These are phyloP conservation scores for Cecidostiba fungosa DNA, from an alignment of 2,888 invertebrate genomes.

Conservation along the genomic window DNA sequence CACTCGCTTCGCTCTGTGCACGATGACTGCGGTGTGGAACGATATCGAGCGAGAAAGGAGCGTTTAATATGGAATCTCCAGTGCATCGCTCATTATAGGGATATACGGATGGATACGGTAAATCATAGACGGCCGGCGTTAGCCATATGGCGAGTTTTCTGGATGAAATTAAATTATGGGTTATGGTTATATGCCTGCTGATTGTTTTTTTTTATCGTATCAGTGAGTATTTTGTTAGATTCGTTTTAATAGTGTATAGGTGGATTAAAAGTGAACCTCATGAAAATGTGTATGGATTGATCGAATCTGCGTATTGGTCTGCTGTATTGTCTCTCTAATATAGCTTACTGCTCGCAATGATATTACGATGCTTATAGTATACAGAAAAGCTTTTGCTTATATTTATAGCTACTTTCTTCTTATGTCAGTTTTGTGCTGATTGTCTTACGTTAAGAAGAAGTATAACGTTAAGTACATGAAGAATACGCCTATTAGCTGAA, in stretches of 20 bases:
- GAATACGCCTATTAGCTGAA: background rate
- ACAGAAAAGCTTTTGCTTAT: background rate
- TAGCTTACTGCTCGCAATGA: background rate
- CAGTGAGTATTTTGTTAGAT: no score
- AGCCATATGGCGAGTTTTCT: background rate
- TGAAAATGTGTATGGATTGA: background rate
- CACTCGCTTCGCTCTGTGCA: background rate
- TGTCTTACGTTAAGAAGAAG: background rate
- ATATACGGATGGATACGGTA: background rate
- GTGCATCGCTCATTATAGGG: background rate
- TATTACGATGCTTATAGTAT: background rate
- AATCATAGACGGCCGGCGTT: background rate
- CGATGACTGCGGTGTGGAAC: background rate
- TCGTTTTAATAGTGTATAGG: no score
- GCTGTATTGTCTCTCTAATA: background rate
- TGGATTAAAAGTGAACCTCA: background rate
- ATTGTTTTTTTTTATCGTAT: background rate
- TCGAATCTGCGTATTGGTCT: no score
- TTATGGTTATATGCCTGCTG: background rate
- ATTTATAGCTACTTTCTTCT: background rate
- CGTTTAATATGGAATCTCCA: background rate
- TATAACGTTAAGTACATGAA: background rate
- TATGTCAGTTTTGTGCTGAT: slow-evolving; percentile 17
- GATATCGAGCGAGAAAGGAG: slow-evolving; percentile 6
- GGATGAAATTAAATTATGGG: background rate